A percentile compares a stretch with the other conserved stretches of the same genome.
These are phyloP conservation scores for Cyprinodon diabolis DNA, from an alignment of 2,797 vertebrate genomes.

Conservation along the genomic window DNA sequence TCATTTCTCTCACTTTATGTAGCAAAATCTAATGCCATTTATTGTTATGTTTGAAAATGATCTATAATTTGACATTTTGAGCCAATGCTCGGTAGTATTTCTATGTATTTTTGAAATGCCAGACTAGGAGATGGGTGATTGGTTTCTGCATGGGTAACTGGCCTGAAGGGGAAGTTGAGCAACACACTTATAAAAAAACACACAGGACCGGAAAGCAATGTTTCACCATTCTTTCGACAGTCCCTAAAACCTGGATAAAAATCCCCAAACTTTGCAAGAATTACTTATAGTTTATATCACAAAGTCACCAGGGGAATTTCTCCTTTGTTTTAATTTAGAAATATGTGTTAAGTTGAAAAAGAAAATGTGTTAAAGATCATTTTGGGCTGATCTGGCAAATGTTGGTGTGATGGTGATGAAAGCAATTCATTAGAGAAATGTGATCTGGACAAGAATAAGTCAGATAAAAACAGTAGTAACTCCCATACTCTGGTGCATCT, in stretches of 20 bases:
- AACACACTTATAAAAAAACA: slow-evolving; percentile 59
- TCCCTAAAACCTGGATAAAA: slow-evolving; percentile 14
- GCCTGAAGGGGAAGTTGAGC: slow-evolving; percentile 72
- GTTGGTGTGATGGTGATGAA: background rate
- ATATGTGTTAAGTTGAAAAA: background rate
- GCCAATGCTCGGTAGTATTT: background rate
- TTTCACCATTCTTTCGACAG: slow-evolving; percentile 64
- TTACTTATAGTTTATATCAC: background rate
- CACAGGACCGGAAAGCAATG: slow-evolving; percentile 66
- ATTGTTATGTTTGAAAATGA: background rate
- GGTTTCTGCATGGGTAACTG: slow-evolving; percentile 26
- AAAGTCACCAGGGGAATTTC: background rate
- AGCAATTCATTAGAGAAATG: background rate
- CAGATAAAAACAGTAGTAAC: background rate
- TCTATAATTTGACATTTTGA: background rate
- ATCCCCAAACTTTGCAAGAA: background rate
- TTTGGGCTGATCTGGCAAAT: background rate
- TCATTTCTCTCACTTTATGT: background rate
- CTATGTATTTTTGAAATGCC: slow-evolving; percentile 9
- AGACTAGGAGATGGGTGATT: slow-evolving; percentile 8
- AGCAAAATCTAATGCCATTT: background rate
- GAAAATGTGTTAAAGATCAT: background rate
- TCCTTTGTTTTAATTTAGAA: background rate
- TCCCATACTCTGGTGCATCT: background rate
- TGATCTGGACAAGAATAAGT: background rate